Base-by-base conservation (phyloP, 2,797 vertebrate genomes). In the Denticeps clupeoides region DNA sequence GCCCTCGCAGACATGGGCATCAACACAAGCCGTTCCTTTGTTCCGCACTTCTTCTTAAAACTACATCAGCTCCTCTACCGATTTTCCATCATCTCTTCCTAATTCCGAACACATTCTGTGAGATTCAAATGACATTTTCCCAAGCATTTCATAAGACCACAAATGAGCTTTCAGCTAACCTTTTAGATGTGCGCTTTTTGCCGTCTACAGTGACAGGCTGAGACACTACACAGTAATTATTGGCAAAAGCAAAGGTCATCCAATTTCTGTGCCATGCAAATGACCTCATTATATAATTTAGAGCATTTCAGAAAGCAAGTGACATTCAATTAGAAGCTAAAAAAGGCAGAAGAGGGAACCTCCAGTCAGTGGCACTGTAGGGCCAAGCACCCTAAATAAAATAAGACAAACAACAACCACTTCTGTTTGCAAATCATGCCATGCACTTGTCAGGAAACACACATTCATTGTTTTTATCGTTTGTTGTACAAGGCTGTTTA, bases 241-340 rank as follows among this genome's bases (percentile, higher is more conserved):
- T 82, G 82, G 76, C 83, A 85, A 82, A 81, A 81, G 79, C 82
- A 90, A 87, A 90, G 85, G 82, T 86, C 79, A 87, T 21, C 55
- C 73, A 82, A 84, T 84, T 80, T 78, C 70, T 79, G 77, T 70
- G 68, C 81, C 79, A 88, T 85, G 82, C 78, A 86, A 87, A 88
- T 81, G 72, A 78, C 75, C 82, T 86, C 83, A 86, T 87, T 84
- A 80, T 74, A 83, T 79, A 76, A 80, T 75, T 79, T 74, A 74
- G 70, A 71, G 72, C 71, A 70, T 66, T 71, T 82, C 77, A 67
- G 71, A 83, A 84, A 65, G 65, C 74, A 79, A 75, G 72, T 82
- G 78, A 77, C 83, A 82, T 82, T 88, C 73, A 86, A 75, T 60
- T 76, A 80, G 75, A 66, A 73, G 71, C 35, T 69, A 32, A 33